Evolutionary conservation across 1,140 invertebrate species (phyloP).

Genomic region (Diorhabda sublineata): DNA sequence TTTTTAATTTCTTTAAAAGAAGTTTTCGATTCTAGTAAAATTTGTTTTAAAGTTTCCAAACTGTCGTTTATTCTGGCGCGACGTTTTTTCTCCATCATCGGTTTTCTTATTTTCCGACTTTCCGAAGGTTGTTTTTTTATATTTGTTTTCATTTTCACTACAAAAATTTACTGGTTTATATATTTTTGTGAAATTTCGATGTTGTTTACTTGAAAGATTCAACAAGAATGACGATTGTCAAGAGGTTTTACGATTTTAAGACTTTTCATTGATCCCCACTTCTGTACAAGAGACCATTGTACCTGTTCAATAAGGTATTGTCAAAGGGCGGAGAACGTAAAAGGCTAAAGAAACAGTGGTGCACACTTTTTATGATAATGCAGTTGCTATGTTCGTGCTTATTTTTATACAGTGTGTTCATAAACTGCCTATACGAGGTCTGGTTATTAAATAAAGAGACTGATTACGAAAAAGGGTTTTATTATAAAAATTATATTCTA

Average conservation of each 20-base stretch:
- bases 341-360: background rate
- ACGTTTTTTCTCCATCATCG: constrained; percentile 66
- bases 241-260: constrained; percentile 22
- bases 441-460: no score
- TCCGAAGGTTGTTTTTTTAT: constrained; percentile 20
- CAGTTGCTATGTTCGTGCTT: no score
- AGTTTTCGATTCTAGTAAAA: constrained; percentile 55
- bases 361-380: background rate
- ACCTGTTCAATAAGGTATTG: constrained; percentile 20
- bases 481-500: no score
- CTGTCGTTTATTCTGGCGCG: constrained; percentile 65
- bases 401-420: no score
- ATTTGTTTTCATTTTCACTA: constrained; percentile 27
- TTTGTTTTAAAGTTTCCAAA: constrained; percentile 58
- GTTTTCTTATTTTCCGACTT: constrained; percentile 55
- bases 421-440: no score
- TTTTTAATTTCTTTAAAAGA: constrained; percentile 33
- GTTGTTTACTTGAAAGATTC: constrained; percentile 9
- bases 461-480: no score
- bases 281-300: constrained; percentile 9
- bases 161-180: no score
- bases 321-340: background rate
- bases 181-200: background rate
- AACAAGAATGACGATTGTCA: constrained; percentile 19
- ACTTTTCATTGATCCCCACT: constrained; percentile 15